A percentile compares a stretch with the other conserved stretches of the same genome.
These are phyloP conservation scores for Nomada ruficornis DNA, from an alignment of 2,888 invertebrate genomes.

Conservation along the genomic window DNA sequence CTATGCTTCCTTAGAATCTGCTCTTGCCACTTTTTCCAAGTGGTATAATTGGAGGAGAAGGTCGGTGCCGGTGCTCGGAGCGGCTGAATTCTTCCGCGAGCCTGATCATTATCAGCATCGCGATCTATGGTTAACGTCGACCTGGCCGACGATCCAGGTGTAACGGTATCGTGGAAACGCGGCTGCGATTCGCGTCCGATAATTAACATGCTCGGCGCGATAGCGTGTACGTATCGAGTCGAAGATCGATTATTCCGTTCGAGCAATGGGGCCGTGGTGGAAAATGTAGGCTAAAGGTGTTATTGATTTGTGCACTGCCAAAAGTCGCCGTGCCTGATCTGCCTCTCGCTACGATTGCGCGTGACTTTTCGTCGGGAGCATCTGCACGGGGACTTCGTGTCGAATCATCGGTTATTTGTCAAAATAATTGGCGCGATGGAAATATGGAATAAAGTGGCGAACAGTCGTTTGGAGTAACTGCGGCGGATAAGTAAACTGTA, in stretches of 20 bases:
- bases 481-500: not conserved
- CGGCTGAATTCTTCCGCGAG: not conserved
- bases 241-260: constrained; percentile 8
- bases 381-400: not conserved
- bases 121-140: constrained; percentile 16
- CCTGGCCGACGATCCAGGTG: not conserved
- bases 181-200: constrained; percentile 34
- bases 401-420: too few relatives aligned
- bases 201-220: constrained; percentile 27
- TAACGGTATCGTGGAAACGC: not conserved
- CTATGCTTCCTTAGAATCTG: constrained; percentile 11
- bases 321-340: not conserved
- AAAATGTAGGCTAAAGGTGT: constrained; percentile 12
- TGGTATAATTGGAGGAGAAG: constrained; percentile 15
- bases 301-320: constrained; percentile 22
- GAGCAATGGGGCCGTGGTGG: constrained; percentile 10
- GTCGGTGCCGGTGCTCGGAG: not conserved
- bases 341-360: not conserved
- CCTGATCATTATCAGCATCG: constrained; percentile 19
- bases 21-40: not conserved
- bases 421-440: too few relatives aligned
- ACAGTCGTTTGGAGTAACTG: not conserved
- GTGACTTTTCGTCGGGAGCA: not conserved
- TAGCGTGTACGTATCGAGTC: not conserved
- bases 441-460: not conserved